A percentile compares a stretch with the other conserved stretches of the same genome.
These are phyloP conservation scores for Drosophila kanekoi DNA, from an alignment of 2,888 invertebrate species.

Conservation along the genomic window DNA sequence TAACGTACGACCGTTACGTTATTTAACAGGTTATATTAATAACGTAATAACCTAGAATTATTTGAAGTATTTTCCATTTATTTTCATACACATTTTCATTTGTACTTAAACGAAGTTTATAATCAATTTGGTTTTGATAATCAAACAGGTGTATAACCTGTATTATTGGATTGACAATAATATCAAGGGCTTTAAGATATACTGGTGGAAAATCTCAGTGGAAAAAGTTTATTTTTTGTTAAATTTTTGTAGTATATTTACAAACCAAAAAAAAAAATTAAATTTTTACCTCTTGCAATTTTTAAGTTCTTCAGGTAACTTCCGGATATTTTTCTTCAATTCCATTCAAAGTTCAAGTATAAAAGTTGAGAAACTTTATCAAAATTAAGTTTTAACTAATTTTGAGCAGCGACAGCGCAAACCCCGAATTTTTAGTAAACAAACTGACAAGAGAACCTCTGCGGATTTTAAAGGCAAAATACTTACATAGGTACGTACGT, in stretches of 20 bases:
- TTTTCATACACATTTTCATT: too few species aligned
- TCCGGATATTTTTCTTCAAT: background rate
- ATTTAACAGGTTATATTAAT: too few species aligned
- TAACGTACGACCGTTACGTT: too few species aligned
- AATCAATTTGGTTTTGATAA: too few species aligned
- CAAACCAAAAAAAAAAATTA: conserved; percentile 1
- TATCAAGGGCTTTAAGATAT: background rate
- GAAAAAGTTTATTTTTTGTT: background rate
- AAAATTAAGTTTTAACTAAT: conserved; percentile 3
- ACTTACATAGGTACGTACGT: conserved; percentile 1
- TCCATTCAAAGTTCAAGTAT: conserved; percentile 2
- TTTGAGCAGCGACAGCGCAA: background rate
- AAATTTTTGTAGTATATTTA: background rate
- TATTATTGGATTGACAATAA: background rate
- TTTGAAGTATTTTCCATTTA: too few species aligned
- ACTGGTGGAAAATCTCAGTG: background rate
- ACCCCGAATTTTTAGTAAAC: background rate
- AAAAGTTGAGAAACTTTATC: background rate
- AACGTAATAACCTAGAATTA: too few species aligned
- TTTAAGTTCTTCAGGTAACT: conserved; percentile 4
- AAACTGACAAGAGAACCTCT: conserved; percentile 1
- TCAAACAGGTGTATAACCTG: too few species aligned
- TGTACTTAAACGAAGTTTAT: too few species aligned
- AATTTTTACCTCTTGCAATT: conserved; percentile 5
- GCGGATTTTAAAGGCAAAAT: conserved; percentile 1